phyloP scores from a whole-genome alignment of 2,888 invertebrate genomes.

The Eretmocerus hayati region DNA sequence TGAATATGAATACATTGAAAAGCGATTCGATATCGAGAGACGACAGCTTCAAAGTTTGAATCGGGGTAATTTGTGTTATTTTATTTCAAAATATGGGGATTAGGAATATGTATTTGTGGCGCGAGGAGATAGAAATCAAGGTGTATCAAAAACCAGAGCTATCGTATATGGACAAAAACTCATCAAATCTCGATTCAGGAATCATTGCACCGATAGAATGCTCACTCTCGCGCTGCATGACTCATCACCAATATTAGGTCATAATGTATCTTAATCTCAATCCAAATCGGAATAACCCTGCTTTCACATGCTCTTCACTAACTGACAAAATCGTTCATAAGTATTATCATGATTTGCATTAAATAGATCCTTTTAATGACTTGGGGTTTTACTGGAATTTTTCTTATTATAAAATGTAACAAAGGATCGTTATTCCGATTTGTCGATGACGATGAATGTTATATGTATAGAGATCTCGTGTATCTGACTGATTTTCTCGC shows the following conservation, averaged over 20 bases:
- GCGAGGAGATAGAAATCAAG: neutral
- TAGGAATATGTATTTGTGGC: neutral
- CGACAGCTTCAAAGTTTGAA: conserved; percentile 13
- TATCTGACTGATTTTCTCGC: neutral
- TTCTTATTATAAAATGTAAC: neutral
- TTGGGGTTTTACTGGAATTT: no score
- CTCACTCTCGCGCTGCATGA: conserved; percentile 35
- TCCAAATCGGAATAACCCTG: conserved; percentile 34
- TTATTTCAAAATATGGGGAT: conserved; percentile 1
- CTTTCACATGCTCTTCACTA: no score
- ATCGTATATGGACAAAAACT: no score
- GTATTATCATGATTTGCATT: no score
- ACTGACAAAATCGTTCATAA: no score
- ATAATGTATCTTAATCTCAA: conserved; percentile 10
- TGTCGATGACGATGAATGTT: no score
- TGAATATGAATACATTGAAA: neutral
- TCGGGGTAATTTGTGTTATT: conserved; percentile 2
- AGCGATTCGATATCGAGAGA: neutral
- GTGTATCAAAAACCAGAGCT: no score
- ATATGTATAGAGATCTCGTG: no score
- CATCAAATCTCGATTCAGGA: no score
- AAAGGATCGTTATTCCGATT: conserved; percentile 30
- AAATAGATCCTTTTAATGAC: no score
- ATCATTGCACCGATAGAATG: no score
- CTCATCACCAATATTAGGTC: conserved; percentile 13